Conservation (phyloP, 2,888 invertebrate species). For the Drosophila pegasa region DNA sequence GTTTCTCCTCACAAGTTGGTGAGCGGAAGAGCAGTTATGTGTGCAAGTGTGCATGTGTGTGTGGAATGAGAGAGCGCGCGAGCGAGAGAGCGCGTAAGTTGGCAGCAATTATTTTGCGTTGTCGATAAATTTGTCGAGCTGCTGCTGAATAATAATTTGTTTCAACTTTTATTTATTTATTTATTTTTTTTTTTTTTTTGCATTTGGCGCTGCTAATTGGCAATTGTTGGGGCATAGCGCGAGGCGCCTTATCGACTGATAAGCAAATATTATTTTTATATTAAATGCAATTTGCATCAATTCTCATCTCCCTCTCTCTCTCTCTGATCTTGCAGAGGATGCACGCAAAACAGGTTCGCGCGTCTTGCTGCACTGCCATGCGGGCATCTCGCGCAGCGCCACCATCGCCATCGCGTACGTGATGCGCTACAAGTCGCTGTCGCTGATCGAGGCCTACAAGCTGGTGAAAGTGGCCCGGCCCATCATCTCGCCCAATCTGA, state of each 20-base stretch:
- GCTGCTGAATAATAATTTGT: slow-evolving; percentile 44
- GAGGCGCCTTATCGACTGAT: slow-evolving; percentile 41
- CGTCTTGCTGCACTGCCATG: slow-evolving; percentile 97
- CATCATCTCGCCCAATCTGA: slow-evolving; percentile 97
- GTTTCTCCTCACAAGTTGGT: slow-evolving; percentile 55
- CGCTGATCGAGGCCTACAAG: slow-evolving; percentile 94
- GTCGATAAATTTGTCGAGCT: slow-evolving; percentile 52
- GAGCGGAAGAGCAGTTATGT: slow-evolving; percentile 6
- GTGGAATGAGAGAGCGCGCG: slow-evolving; percentile 23
- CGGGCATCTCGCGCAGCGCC: slow-evolving; percentile 97
- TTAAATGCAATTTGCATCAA: slow-evolving; percentile 14
- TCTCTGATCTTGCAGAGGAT: slow-evolving; percentile 82
- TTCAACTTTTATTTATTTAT: slow-evolving; percentile 7
- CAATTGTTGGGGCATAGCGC: slow-evolving; percentile 49
- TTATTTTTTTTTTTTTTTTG: slow-evolving; percentile 9
- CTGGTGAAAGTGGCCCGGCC: slow-evolving; percentile 93
- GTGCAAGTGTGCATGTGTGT: slow-evolving; percentile 7
- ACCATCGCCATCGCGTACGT: slow-evolving; percentile 97
- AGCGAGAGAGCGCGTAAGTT: slow-evolving; percentile 41
- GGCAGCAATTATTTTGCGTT: slow-evolving; percentile 58
- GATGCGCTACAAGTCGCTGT: slow-evolving; percentile 93
- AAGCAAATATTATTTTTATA: slow-evolving; percentile 26
- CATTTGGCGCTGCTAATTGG: slow-evolving; percentile 49
- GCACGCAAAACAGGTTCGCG: slow-evolving; percentile 85
- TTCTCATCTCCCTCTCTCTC: background rate